Evolutionary conservation across 2,113 vertebrate genomes (phyloP), one percentile per base, ranked within the genome.

Genomic region (Hymenochirus boettgeri): DNA sequence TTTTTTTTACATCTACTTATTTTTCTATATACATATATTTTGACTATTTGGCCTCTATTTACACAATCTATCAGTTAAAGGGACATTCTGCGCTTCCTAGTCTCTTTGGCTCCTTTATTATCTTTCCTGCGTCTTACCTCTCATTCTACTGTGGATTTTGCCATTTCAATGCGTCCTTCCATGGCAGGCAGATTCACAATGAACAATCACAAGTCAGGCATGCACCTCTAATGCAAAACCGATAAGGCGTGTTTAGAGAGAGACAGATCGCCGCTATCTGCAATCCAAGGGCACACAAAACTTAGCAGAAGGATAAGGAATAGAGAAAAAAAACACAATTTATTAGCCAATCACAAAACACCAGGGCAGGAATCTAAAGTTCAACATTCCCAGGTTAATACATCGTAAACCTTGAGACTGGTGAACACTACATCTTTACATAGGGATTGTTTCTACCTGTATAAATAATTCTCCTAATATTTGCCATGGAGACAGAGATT

Each of bases 171-270:
- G 55, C 17, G 46, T 52, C 33, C 24, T 48, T 58, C 57, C 64
- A 59, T 59, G 51, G 47, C 59, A 35, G 52, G 64, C 56, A 17
- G 64, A 67, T n/a, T n/a, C n/a, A 67, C 47, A 67, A 67, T n/a
- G n/a, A 56, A 67, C 64, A n/a, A 59, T 67, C 46, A 59, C 64
- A 67, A 67, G 64, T 67, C 64, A 67, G n/a, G 64, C 64, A 59
- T 67, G 64, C 23, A 27, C 18, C 18, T 35, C 64, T 59, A 67
- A 67, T 59, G 64, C 56, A 67, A 67, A 59, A 57, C 52, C 58
- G 59, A 59, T 51, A 67, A 51, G 63, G 26, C 58, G 56, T 52
- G 64, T 59, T 66, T 33, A 27, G 47, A 23, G 23, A 66, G n/a
- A n/a, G n/a, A n/a, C n/a, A n/a, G 63, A 66, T 58, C 55, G 18